These are phyloP conservation scores for Abscondita cerata DNA, from an alignment of 2,888 invertebrate genomes.

Conservation along the genomic window DNA sequence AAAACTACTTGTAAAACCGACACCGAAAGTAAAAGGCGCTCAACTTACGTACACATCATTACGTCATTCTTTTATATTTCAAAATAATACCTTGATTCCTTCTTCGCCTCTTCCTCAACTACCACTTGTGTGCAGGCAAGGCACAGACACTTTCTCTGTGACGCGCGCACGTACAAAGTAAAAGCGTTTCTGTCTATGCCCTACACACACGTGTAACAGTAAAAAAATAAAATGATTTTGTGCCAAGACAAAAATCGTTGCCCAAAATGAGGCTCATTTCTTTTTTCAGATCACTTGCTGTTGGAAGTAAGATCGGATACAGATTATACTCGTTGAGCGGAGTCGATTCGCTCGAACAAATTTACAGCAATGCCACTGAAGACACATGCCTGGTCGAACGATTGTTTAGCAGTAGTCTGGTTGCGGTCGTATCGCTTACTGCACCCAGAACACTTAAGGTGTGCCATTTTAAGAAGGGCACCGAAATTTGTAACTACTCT, in stretches of 20 bases:
- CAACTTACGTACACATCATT: too few species aligned
- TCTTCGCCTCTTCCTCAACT: too few species aligned
- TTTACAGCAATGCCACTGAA: conserved; percentile 85
- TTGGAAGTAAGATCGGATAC: conserved; percentile 91
- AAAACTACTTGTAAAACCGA: background rate
- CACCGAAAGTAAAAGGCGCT: background rate
- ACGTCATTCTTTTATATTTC: too few species aligned
- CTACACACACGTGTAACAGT: too few species aligned
- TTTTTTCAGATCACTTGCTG: conserved; percentile 80
- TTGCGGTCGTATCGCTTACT: conserved; percentile 91
- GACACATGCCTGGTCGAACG: conserved; percentile 93
- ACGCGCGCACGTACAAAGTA: too few species aligned
- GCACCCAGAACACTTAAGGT: conserved; percentile 92
- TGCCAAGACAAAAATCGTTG: background rate
- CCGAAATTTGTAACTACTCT: conserved; percentile 97
- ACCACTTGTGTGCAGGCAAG: too few species aligned
- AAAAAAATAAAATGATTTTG: too few species aligned
- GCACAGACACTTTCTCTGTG: too few species aligned
- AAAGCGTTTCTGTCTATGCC: too few species aligned
- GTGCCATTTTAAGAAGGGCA: conserved; percentile 97
- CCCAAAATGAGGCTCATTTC: background rate
- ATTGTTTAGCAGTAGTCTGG: conserved; percentile 95
- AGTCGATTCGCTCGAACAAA: conserved; percentile 86
- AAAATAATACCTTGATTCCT: too few species aligned
- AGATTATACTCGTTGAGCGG: conserved; percentile 84